These are phyloP conservation scores for Malaclemys terrapin DNA, from an alignment of 2,113 vertebrate genomes.

Conservation along the genomic window DNA sequence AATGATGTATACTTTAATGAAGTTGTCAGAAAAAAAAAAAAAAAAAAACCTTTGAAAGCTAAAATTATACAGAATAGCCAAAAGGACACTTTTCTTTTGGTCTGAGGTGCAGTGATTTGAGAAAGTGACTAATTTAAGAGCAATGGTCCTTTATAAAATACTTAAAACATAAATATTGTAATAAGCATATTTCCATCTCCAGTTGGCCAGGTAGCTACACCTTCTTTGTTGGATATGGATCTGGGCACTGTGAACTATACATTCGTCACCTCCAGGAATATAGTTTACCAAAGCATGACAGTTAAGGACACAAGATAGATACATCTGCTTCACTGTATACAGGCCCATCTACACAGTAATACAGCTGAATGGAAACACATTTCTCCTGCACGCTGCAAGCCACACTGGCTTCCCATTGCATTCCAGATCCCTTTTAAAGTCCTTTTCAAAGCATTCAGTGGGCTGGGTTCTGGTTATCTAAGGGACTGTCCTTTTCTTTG, in stretches of 20 bases:
- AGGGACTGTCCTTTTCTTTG: background rate
- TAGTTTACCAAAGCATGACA: background rate
- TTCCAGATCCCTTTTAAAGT: background rate
- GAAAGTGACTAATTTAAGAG: slow-evolving; percentile 46
- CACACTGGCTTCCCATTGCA: accelerated
- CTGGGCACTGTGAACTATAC: background rate
- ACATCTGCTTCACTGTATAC: background rate
- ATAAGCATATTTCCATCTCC: slow-evolving; percentile 4
- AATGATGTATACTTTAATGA: background rate
- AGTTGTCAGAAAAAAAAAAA: background rate
- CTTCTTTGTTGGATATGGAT: background rate
- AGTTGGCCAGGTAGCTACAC: background rate
- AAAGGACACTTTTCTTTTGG: background rate
- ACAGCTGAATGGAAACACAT: background rate
- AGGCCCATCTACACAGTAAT: background rate
- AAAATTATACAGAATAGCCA: background rate
- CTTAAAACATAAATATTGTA: slow-evolving; percentile 26
- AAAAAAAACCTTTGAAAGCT: background rate
- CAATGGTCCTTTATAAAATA: background rate
- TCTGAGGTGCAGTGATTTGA: slow-evolving; percentile 23
- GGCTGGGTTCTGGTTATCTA: background rate
- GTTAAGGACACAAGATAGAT: background rate
- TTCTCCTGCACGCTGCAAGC: background rate
- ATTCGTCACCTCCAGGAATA: background rate
- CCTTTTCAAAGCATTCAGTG: background rate